Evolutionary conservation across 2,888 invertebrate genomes (phyloP).

Genomic region (Stegana nigrithorax): DNA sequence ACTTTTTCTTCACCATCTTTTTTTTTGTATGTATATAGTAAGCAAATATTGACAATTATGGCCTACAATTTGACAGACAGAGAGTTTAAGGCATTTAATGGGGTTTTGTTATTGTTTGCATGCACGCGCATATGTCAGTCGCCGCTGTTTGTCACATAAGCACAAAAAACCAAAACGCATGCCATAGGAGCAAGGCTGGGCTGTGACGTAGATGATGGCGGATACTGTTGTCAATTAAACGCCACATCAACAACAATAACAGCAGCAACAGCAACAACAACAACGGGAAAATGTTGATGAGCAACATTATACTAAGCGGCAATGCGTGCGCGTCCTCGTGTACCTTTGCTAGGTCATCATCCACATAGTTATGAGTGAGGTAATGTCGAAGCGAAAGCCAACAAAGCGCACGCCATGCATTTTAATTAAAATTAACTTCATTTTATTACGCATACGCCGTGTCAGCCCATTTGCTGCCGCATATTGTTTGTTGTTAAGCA

Average conservation of each 20-base stretch:
- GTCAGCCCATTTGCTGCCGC: slow-evolving; percentile 17
- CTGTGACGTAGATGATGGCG: too few relatives aligned
- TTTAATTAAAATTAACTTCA: slow-evolving; percentile 61
- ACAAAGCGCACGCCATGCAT: slow-evolving; percentile 41
- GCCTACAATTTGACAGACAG: slow-evolving; percentile 55
- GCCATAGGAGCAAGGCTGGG: too few relatives aligned
- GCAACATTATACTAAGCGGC: too few relatives aligned
- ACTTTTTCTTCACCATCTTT: not conserved
- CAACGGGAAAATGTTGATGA: not conserved
- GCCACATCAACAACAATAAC: not conserved
- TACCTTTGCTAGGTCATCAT: too few relatives aligned
- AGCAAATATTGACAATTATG: slow-evolving; percentile 61
- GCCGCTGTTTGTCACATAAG: too few relatives aligned
- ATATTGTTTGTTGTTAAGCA: slow-evolving; percentile 37
- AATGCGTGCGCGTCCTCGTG: too few relatives aligned
- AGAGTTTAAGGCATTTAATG: slow-evolving; percentile 8
- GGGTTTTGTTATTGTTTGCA: too few relatives aligned
- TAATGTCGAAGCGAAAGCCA: not conserved
- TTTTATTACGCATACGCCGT: slow-evolving; percentile 47
- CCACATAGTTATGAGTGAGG: not conserved
- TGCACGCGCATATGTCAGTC: too few relatives aligned
- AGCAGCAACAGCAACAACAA: not conserved
- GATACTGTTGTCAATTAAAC: not conserved
- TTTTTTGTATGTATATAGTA: slow-evolving; percentile 11
- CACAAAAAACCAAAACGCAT: too few relatives aligned